Evolutionary conservation across 2,797 vertebrate species (phyloP).

Genomic region (Phrynocephalus forsythii): DNA sequence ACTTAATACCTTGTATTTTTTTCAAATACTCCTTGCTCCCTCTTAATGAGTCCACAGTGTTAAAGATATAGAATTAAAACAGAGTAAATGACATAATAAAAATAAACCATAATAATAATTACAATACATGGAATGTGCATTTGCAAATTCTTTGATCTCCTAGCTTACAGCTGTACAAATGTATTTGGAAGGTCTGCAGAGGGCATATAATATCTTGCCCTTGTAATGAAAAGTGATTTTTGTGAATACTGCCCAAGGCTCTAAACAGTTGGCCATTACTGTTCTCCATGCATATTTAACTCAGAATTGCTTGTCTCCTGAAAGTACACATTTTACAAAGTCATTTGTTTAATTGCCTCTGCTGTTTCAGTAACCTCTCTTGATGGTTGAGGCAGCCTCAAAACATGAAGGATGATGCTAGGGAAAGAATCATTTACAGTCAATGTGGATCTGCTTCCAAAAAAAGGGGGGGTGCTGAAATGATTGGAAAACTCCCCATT

Average conservation of each 20-base stretch:
- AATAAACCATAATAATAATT: too few relatives aligned
- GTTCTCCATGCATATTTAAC: not conserved
- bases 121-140: not conserved
- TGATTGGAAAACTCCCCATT: constrained; percentile 5
- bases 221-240: not conserved
- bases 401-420: not conserved
- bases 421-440: not conserved
- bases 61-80: too few relatives aligned
- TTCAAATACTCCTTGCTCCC: too few relatives aligned
- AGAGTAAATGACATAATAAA: too few relatives aligned
- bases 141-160: too few relatives aligned
- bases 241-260: not conserved
- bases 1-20: too few relatives aligned
- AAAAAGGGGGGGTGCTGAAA: not conserved
- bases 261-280: not conserved
- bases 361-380: not conserved
- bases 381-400: not conserved
- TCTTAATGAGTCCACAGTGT: too few relatives aligned
- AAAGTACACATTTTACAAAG: not conserved
- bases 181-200: not conserved
- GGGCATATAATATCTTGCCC: not conserved
- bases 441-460: not conserved
- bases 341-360: not conserved
- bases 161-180: not conserved
- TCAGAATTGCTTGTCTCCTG: rapidly evolving